Conservation (phyloP, 2,888 invertebrate species). For the Brachyptera putata region DNA sequence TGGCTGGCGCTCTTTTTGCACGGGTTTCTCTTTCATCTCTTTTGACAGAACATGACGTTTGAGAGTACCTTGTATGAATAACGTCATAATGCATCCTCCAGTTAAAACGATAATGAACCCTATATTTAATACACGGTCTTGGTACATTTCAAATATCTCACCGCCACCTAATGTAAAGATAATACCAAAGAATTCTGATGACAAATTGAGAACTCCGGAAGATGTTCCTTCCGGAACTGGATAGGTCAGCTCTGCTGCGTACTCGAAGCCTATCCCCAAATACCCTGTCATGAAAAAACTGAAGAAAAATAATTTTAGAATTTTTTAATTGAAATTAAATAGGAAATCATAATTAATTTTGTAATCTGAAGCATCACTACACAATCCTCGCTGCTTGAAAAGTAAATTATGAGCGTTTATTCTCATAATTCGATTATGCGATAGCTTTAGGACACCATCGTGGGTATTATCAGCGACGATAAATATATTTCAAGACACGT, state of each 20-base stretch:
- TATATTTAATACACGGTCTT: slow-evolving; percentile 78
- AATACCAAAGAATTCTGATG: slow-evolving; percentile 72
- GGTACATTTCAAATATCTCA: slow-evolving; percentile 46
- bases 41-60: slow-evolving; percentile 16
- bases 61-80: slow-evolving; percentile 54
- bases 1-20: slow-evolving; percentile 8
- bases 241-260: slow-evolving; percentile 95
- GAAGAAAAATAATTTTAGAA: no score
- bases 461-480: no score
- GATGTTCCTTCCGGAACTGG: slow-evolving; percentile 97
- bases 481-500: no score
- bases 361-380: no score
- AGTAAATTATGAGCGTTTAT: no score
- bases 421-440: no score
- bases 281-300: slow-evolving; percentile 99
- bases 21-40: neutral
- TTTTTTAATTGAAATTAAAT: no score
- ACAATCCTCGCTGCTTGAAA: no score
- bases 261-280: slow-evolving; percentile 95
- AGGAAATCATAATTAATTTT: no score
- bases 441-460: no score
- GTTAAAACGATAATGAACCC: slow-evolving; percentile 69
- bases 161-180: slow-evolving; percentile 68
- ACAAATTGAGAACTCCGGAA: slow-evolving; percentile 90
- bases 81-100: slow-evolving; percentile 74